phyloP scores from a whole-genome alignment of 2,797 vertebrate species.

The Megaceryle alcyon region DNA sequence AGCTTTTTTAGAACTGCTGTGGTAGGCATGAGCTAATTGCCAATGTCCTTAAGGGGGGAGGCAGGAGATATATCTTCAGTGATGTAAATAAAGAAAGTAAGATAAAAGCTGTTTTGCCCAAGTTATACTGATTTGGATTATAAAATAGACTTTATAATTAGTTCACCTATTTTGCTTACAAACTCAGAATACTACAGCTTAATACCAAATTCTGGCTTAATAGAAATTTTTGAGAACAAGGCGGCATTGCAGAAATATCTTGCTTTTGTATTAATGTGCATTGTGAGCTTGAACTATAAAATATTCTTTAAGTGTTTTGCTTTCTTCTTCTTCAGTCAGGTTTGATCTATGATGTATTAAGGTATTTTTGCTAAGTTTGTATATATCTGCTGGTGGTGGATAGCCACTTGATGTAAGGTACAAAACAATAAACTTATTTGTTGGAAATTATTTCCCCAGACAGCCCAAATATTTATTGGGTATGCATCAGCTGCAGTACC shows the following conservation, averaged over 20 bases:
- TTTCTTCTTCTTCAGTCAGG: neutral
- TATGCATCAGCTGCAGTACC: neutral
- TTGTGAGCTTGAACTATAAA: neutral
- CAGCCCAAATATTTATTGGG: neutral
- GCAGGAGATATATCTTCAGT: neutral
- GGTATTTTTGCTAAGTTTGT: neutral
- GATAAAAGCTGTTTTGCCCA: neutral
- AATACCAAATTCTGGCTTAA: neutral
- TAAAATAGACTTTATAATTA: constrained; percentile 17
- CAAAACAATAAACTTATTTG: neutral
- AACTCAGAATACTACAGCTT: neutral
- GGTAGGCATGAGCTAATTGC: neutral
- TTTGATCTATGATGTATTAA: neutral
- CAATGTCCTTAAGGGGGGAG: neutral
- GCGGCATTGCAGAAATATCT: neutral
- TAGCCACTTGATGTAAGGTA: neutral
- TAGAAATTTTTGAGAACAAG: neutral
- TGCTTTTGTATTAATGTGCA: neutral
- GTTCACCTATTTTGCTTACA: neutral
- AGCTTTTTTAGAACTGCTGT: neutral
- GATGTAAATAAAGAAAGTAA: neutral
- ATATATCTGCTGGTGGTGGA: neutral
- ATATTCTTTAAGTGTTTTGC: neutral
- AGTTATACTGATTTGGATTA: neutral
- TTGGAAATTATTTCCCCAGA: neutral